Evolutionary conservation across 2,888 invertebrate species (phyloP).

Genomic region (Hedychridium roseum): DNA sequence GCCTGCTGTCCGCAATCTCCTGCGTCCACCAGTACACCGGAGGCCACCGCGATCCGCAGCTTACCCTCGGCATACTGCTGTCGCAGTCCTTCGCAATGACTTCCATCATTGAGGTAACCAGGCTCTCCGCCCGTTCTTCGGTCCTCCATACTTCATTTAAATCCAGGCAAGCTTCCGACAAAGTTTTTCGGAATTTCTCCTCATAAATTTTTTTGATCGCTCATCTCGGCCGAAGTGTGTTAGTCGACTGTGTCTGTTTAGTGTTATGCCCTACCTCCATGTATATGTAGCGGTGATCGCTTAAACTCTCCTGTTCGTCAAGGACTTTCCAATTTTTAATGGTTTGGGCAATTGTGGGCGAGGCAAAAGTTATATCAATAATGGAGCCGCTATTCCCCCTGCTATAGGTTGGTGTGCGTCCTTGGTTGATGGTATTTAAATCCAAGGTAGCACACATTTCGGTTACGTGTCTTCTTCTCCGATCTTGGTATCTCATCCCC

Average conservation of each 20-base stretch:
- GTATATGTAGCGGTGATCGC: slow-evolving; percentile 15
- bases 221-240: not conserved
- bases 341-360: slow-evolving; percentile 22
- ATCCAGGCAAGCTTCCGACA: no score
- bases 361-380: slow-evolving; percentile 36
- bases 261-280: not conserved
- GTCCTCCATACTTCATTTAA: not conserved
- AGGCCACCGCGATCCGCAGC: not conserved
- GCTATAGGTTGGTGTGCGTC: slow-evolving; percentile 25
- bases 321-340: slow-evolving; percentile 14
- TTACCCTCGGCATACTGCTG: slow-evolving; percentile 23
- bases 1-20: slow-evolving; percentile 6
- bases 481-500: slow-evolving; percentile 28
- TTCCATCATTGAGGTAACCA: slow-evolving; percentile 4
- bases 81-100: slow-evolving; percentile 21
- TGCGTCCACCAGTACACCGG: slow-evolving; percentile 22
- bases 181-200: not conserved
- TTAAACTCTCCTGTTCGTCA: slow-evolving; percentile 14
- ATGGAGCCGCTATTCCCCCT: slow-evolving; percentile 27
- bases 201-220: not conserved
- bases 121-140: slow-evolving; percentile 2
- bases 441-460: slow-evolving; percentile 21
- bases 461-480: slow-evolving; percentile 20
- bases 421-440: slow-evolving; percentile 21
- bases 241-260: not conserved